These are phyloP conservation scores for Stictonetta naevosa DNA, from an alignment of 2,113 vertebrate genomes.

Conservation along the genomic window DNA sequence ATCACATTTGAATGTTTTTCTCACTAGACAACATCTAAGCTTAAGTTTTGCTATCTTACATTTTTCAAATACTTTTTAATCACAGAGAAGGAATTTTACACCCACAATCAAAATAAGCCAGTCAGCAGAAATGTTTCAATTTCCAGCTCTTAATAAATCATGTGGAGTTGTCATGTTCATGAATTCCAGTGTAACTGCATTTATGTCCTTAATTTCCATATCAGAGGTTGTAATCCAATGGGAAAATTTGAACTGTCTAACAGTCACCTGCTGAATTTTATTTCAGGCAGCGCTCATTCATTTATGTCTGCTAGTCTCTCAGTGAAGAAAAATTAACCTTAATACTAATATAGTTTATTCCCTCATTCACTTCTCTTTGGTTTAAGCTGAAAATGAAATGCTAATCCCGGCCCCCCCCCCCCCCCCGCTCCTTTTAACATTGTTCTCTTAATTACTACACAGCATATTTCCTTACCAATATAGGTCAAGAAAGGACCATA, in stretches of 20 bases:
- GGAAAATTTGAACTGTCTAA: constrained; percentile 31
- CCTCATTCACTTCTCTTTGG: not conserved
- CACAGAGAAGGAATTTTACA: constrained; percentile 14
- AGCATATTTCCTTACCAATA: not conserved
- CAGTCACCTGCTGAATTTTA: constrained; percentile 34
- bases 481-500: not conserved
- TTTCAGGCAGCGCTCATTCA: not conserved
- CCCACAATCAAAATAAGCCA: constrained; percentile 21
- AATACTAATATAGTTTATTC: not conserved
- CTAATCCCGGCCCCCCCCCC: no score
- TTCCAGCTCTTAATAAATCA: constrained; percentile 56
- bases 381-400: not conserved
- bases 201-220: constrained; percentile 32
- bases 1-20: not conserved
- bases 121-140: constrained; percentile 50
- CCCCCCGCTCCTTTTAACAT: not conserved
- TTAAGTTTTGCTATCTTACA: not conserved
- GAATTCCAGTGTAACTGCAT: constrained; percentile 15
- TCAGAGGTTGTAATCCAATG: not conserved
- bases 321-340: not conserved
- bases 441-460: not conserved
- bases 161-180: not conserved
- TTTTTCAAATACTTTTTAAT: constrained; percentile 40
- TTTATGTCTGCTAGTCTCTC: not conserved
- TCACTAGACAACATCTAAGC: not conserved